phyloP scores from a whole-genome alignment of 2,797 vertebrate species.

The Garrulus glandarius region DNA sequence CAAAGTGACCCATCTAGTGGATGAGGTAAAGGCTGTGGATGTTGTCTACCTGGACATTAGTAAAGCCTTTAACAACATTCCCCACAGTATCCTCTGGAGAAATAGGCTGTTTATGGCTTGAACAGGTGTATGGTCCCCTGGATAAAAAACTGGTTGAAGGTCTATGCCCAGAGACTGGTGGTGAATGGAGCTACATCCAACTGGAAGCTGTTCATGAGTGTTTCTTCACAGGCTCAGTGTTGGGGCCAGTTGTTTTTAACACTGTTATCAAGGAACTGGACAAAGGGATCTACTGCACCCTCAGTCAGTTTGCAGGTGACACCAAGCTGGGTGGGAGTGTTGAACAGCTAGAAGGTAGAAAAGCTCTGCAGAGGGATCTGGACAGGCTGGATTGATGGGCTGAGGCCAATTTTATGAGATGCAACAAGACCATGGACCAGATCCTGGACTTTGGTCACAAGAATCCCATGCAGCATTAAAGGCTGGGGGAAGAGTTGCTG shows the following conservation, averaged over 20 bases:
- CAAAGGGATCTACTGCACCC: background rate
- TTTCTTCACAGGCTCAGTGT: background rate
- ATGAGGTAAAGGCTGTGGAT: background rate
- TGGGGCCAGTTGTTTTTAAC: background rate
- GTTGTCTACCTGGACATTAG: too few relatives aligned
- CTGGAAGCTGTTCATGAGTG: fast-evolving
- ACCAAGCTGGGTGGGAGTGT: background rate
- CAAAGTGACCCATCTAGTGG: background rate
- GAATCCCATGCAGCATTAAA: background rate
- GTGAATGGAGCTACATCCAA: background rate
- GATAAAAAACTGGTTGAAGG: background rate
- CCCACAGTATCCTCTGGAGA: background rate
- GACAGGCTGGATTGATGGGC: background rate
- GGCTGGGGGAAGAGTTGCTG: background rate
- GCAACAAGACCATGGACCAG: background rate
- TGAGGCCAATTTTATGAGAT: background rate
- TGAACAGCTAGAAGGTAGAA: background rate
- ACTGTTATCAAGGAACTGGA: background rate
- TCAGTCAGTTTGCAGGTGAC: background rate
- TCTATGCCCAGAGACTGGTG: background rate
- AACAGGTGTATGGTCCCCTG: fast-evolving
- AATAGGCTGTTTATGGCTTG: background rate
- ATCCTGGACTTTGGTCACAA: background rate
- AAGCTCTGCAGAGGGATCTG: background rate
- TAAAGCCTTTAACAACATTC: background rate